Evolutionary conservation across 2,888 invertebrate genomes (phyloP), one percentile per base, ranked within the genome.

Genomic region (Cryptosula pallasiana): DNA sequence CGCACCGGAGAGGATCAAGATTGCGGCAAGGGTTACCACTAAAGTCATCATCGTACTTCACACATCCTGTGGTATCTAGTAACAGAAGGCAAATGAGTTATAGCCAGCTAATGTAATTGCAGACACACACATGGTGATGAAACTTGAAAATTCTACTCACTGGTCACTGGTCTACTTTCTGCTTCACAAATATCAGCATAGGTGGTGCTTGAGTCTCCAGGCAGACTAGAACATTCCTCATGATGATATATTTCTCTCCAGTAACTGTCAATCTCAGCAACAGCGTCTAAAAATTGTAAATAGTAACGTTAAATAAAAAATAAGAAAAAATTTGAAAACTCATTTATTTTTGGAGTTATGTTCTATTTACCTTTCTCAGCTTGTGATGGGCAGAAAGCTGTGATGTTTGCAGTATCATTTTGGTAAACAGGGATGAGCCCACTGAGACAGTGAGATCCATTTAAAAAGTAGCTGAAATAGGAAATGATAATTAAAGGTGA

Each of bases 381-480:
- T 63, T 25, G 63, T 13, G 27, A 5, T 13, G 9, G 13, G 34
- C 63, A 63, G 27, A 63, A 13, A 34, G 25, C 63, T 29, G 2
- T 32, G 2, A 63, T 63, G 27, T 2, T 63, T 32, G 2, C 13
- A 5, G 9, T 32, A 9, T 32, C 63, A 13, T 63, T 32, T 5
- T 29, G 32, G 25, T 63, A 16, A 27, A 25, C 27, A 27, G 63
- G 9, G 5, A 45, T 45, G 9, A 63, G 32, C 2, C 63, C 63
- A 3, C 27, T 32, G 63, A 63, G 63, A n/a, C 63, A 63, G 32
- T 25, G 5, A 13, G 63, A 63, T 20, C 63, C 63, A 63, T 20
- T 27, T 13, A 63, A 27, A 63, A 63, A 63, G 27, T 63, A 63
- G 32, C 63, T 57, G 57, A 57, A 57, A 57, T 57, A 23, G 45